Evolutionary conservation across 2,797 vertebrate species (phyloP).

Genomic region (Betta splendens): DNA sequence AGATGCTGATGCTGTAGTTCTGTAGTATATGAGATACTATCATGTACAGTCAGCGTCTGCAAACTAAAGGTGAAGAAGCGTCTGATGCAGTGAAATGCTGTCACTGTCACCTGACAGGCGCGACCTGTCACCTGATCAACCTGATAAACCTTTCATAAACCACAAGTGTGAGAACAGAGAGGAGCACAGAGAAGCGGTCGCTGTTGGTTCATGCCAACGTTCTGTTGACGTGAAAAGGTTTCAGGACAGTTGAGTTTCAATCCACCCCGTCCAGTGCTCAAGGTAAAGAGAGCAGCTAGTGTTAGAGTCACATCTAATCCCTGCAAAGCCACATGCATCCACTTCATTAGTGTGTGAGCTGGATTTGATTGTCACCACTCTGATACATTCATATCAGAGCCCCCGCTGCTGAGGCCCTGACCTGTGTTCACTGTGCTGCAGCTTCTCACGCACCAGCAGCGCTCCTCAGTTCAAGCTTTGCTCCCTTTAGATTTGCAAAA

Average conservation of each 20-base stretch:
- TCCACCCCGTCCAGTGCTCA: not conserved
- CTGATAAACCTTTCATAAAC: slow-evolving; percentile 8
- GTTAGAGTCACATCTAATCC: not conserved
- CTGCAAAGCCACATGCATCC: not conserved
- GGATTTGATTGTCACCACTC: not conserved
- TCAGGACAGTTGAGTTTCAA: not conserved
- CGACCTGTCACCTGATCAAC: slow-evolving; percentile 35
- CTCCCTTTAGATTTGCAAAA: slow-evolving; percentile 33
- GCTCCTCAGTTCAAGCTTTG: slow-evolving; percentile 4
- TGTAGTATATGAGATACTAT: too few relatives aligned
- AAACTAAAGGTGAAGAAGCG: too few relatives aligned
- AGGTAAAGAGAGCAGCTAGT: not conserved
- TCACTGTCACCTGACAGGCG: slow-evolving; percentile 23
- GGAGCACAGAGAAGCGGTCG: not conserved
- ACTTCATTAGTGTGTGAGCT: not conserved
- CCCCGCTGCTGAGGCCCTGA: not conserved
- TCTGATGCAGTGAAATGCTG: not conserved
- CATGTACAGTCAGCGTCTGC: too few relatives aligned
- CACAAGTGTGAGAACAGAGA: not conserved
- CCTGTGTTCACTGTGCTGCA: not conserved
- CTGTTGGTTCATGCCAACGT: not conserved
- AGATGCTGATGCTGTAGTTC: too few relatives aligned
- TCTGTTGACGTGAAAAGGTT: not conserved
- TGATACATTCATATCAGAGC: slow-evolving; percentile 1
- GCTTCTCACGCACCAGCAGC: not conserved